A percentile compares a stretch with the other conserved stretches of the same genome.
Evolutionary conservation across 2,113 vertebrate species (phyloP).

Genomic region (Hystrix brachyura): DNA sequence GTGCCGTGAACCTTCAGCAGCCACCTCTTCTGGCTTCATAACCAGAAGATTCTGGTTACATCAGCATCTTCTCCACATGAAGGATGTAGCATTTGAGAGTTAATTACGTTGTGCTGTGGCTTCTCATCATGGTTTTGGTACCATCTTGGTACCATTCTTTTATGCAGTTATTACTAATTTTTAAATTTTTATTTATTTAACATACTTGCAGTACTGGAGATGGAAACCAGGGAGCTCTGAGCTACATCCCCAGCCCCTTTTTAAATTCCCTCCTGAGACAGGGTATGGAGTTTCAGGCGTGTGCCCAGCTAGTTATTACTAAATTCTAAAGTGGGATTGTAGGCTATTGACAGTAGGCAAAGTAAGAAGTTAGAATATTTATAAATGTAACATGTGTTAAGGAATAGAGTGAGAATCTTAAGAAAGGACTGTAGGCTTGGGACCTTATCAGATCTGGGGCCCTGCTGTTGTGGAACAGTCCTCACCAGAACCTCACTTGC

Average conservation of each 20-base stretch:
- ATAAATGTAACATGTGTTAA: constrained; percentile 7
- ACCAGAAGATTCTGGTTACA: not conserved
- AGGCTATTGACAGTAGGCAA: not conserved
- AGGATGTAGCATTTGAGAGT: not conserved
- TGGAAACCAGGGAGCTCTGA: not conserved
- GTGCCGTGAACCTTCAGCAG: not conserved
- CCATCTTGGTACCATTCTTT: not conserved
- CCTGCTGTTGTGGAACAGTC: not conserved
- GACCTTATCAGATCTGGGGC: too few relatives aligned
- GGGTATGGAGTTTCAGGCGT: not conserved
- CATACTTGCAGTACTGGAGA: not conserved
- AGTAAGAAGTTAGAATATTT: not conserved
- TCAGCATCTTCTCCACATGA: not conserved
- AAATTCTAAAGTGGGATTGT: not conserved
- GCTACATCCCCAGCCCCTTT: not conserved
- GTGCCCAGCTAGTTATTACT: not conserved
- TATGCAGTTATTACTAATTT: not conserved
- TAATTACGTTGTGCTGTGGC: not conserved
- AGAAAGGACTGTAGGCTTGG: not conserved
- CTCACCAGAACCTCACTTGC: not conserved
- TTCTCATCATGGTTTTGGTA: too few relatives aligned
- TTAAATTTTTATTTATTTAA: not conserved
- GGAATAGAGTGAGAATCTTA: not conserved
- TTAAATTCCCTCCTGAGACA: not conserved
- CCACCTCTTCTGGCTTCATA: not conserved